phyloP scores from a whole-genome alignment of 2,888 invertebrate genomes.

The Stratiomys singularior region DNA sequence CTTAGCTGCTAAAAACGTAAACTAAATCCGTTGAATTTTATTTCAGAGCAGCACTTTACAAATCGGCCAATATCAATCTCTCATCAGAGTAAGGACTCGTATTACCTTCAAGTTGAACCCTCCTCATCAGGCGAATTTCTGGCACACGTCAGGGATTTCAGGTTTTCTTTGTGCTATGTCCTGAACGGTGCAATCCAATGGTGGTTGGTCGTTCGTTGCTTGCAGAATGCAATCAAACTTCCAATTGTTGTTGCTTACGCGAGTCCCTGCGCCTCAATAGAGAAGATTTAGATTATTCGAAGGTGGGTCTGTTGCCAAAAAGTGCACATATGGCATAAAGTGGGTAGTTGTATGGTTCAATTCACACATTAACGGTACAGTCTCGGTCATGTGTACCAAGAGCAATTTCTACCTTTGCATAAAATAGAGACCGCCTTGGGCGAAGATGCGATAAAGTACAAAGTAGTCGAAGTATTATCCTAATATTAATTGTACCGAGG shows the following conservation, averaged over 20 bases:
- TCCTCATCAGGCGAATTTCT: conserved; percentile 16
- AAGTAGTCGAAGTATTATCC: conserved; percentile 34
- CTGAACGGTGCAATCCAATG: neutral
- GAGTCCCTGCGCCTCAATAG: conserved; percentile 30
- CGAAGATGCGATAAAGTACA: conserved; percentile 20
- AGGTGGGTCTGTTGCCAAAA: conserved; percentile 39
- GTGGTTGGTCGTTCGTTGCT: neutral
- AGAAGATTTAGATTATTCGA: conserved; percentile 41
- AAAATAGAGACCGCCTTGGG: neutral
- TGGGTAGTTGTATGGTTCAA: conserved; percentile 40
- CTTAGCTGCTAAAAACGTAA: neutral
- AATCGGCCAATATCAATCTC: neutral
- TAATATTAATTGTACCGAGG: conserved; percentile 37
- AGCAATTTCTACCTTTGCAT: neutral
- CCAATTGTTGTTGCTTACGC: conserved; percentile 41
- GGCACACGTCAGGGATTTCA: conserved; percentile 47
- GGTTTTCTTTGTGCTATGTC: conserved; percentile 18
- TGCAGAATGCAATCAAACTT: conserved; percentile 43
- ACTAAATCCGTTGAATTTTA: too few species aligned
- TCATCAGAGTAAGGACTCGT: neutral
- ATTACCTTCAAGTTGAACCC: conserved; percentile 13
- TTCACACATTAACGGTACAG: conserved; percentile 11
- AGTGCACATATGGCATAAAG: conserved; percentile 47
- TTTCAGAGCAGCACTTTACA: neutral
- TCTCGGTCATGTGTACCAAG: neutral